These are phyloP conservation scores for Holacanthella duospinosa DNA, from an alignment of 2,888 invertebrate genomes.

Conservation along the genomic window DNA sequence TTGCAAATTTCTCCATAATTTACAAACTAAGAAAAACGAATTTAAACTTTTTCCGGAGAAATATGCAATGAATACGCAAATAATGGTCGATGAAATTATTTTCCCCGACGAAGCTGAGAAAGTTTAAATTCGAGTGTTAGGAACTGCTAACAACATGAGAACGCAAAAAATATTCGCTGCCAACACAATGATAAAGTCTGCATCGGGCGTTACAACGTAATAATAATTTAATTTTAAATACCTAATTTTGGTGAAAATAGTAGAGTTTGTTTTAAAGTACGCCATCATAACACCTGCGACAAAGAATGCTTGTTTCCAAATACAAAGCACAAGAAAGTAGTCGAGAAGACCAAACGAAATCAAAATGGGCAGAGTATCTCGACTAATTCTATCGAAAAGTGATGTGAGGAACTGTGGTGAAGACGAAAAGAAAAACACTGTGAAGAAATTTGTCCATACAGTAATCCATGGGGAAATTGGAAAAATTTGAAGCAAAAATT, in stretches of 20 bases:
- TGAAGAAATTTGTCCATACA: not conserved
- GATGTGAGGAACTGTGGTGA: not conserved
- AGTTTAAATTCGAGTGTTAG: too few relatives aligned
- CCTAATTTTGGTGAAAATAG: not conserved
- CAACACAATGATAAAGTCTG: too few relatives aligned
- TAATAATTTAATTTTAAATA: too few relatives aligned
- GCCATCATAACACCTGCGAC: not conserved
- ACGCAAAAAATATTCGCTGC: too few relatives aligned
- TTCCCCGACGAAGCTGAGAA: too few relatives aligned
- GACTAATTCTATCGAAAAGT: not conserved
- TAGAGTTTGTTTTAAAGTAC: not conserved
- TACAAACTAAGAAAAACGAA: too few relatives aligned
- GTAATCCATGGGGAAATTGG: not conserved
- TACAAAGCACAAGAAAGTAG: not conserved
- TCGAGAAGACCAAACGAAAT: not conserved
- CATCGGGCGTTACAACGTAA: too few relatives aligned
- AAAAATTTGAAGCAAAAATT: not conserved
- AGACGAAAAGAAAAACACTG: not conserved
- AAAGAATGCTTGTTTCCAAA: not conserved
- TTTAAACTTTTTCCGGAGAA: too few relatives aligned
- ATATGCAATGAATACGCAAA: too few relatives aligned
- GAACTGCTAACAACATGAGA: too few relatives aligned
- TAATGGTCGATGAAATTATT: too few relatives aligned
- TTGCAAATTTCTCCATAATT: too few relatives aligned
- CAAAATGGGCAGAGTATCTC: not conserved